A percentile compares a stretch with the other conserved stretches of the same genome.
phyloP scores from a whole-genome alignment of 1,140 invertebrate species.

The Tetramorium simillimum region DNA sequence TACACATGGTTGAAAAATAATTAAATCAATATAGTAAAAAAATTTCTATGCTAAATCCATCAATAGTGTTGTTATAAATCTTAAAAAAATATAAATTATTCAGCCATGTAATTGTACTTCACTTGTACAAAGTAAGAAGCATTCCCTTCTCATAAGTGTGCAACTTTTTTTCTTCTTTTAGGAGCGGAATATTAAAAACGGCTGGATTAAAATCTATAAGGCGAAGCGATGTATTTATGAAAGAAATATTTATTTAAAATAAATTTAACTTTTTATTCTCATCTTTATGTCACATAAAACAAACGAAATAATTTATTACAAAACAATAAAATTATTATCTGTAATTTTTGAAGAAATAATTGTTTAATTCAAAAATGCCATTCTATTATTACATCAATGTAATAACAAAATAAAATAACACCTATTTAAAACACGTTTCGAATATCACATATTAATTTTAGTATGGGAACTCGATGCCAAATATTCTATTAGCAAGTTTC shows the following conservation, averaged over 20 bases:
- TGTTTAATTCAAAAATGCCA: background rate
- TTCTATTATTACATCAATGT: background rate
- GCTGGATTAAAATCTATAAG: background rate
- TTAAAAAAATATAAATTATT: no score
- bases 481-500: slow-evolving; percentile 17
- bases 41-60: no score
- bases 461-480: slow-evolving; percentile 54
- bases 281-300: background rate
- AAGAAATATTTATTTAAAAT: no score
- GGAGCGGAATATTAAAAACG: background rate
- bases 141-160: no score
- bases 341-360: background rate
- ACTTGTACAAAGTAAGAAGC: no score
- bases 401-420: background rate
- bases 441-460: background rate
- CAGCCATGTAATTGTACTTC: no score
- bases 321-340: background rate
- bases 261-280: background rate
- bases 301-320: background rate
- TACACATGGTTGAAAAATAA: no score
- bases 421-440: background rate
- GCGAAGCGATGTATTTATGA: background rate
- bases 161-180: no score
- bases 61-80: no score
- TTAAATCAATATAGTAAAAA: no score